Percentiles rank a stretch among this genome's conserved stretches.
Evolutionary conservation across 2,797 vertebrate species (phyloP).

Genomic region (Acestrorhynchus altus): DNA sequence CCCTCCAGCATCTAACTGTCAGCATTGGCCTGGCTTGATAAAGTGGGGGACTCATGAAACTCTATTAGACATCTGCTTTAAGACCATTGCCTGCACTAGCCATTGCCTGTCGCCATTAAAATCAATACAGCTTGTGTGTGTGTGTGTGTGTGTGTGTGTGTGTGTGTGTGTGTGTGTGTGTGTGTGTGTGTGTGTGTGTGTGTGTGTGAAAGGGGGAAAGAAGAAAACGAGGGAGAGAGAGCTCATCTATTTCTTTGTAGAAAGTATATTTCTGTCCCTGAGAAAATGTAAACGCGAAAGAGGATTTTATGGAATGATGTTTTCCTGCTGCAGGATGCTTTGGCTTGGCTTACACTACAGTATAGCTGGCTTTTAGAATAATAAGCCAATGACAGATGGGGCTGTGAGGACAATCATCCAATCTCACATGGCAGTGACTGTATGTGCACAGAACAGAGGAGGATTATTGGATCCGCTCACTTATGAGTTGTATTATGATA

Average conservation of each 20-base stretch:
- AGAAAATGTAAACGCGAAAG: slow-evolving; percentile 73
- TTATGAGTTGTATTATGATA: slow-evolving; percentile 36
- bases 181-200: slow-evolving; percentile 55
- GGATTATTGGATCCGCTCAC: slow-evolving; percentile 50
- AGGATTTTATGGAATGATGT: slow-evolving; percentile 71
- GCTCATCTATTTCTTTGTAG: slow-evolving; percentile 74
- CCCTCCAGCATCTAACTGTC: slow-evolving; percentile 97
- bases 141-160: slow-evolving; percentile 21
- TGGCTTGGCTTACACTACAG: slow-evolving; percentile 55
- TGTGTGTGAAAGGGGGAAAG: background rate
- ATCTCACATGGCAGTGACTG: slow-evolving; percentile 44
- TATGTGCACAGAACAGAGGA: slow-evolving; percentile 47
- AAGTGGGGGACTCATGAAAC: slow-evolving; percentile 89
- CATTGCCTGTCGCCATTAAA: slow-evolving; percentile 70
- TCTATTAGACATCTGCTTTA: slow-evolving; percentile 96
- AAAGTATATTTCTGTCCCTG: slow-evolving; percentile 78
- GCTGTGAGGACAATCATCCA: slow-evolving; percentile 53
- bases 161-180: slow-evolving; percentile 49
- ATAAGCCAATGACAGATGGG: slow-evolving; percentile 61
- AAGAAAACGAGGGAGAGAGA: slow-evolving; percentile 36
- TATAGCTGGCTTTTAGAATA: slow-evolving; percentile 73
- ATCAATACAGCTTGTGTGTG: slow-evolving; percentile 73
- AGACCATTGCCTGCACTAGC: slow-evolving; percentile 75
- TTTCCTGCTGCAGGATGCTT: slow-evolving; percentile 58
- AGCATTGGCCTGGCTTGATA: slow-evolving; percentile 90